Percentiles rank a stretch among this genome's conserved stretches.
phyloP scores from a whole-genome alignment of 2,888 invertebrate genomes.

The Molorchus minor region DNA sequence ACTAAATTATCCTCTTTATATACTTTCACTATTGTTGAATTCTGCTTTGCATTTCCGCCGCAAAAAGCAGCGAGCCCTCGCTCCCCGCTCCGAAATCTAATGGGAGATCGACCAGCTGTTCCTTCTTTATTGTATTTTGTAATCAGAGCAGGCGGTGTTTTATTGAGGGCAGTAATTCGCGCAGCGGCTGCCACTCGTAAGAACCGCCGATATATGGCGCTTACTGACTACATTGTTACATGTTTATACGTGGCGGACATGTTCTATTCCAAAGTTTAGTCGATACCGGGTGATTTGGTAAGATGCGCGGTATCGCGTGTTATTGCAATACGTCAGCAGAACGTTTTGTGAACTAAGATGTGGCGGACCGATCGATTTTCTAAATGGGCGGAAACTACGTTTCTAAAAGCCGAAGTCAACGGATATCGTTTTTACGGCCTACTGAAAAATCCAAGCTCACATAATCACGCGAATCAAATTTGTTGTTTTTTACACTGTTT shows the following conservation, averaged over 20 bases:
- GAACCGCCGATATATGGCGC: slow-evolving; percentile 57
- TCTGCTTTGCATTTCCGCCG: slow-evolving; percentile 9
- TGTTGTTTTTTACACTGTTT: too few relatives aligned
- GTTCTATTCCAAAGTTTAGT: slow-evolving; percentile 41
- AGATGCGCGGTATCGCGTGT: slow-evolving; percentile 39
- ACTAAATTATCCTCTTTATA: slow-evolving; percentile 13
- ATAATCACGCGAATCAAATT: too few relatives aligned
- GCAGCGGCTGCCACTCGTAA: slow-evolving; percentile 56
- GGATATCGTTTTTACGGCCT: too few relatives aligned
- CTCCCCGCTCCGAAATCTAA: not conserved
- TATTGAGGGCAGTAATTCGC: slow-evolving; percentile 57
- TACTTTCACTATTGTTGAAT: slow-evolving; percentile 19
- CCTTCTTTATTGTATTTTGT: slow-evolving; percentile 58
- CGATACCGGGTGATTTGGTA: slow-evolving; percentile 42
- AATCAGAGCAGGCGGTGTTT: slow-evolving; percentile 59
- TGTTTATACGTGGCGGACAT: slow-evolving; percentile 47
- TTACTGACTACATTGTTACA: slow-evolving; percentile 59
- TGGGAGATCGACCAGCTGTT: slow-evolving; percentile 37
- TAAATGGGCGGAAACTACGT: slow-evolving; percentile 6
- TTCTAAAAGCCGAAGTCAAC: too few relatives aligned
- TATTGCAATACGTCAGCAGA: slow-evolving; percentile 25
- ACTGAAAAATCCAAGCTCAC: too few relatives aligned
- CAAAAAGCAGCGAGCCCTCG: not conserved
- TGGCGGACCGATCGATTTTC: slow-evolving; percentile 25
- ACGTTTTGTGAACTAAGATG: slow-evolving; percentile 21